A percentile compares a stretch with the other conserved stretches of the same genome.
phyloP scores from a whole-genome alignment of 2,797 vertebrate genomes.

The Synaphobranchus kaupii region DNA sequence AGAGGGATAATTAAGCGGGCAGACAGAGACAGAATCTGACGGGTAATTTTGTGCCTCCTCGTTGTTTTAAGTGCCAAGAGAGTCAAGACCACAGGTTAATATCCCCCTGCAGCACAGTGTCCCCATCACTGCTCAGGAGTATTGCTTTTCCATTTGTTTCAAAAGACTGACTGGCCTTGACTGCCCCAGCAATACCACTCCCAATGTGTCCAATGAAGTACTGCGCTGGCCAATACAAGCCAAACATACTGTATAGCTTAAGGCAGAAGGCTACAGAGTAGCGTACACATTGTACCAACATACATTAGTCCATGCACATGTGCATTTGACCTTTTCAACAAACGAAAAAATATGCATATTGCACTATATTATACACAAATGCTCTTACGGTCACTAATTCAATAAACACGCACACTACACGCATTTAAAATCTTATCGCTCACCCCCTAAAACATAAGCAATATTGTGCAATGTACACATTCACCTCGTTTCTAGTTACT shows the following conservation, averaged over 20 bases:
- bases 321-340: not conserved
- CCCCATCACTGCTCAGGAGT: not conserved
- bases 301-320: not conserved
- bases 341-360: not conserved
- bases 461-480: not conserved
- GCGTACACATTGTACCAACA: not conserved
- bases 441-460: not conserved
- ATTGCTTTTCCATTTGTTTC: not conserved
- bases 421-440: not conserved
- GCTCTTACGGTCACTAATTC: not conserved
- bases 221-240: not conserved
- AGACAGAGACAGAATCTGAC: not conserved
- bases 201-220: not conserved
- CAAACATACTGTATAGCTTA: not conserved
- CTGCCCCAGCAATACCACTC: not conserved
- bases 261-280: not conserved
- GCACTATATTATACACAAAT: not conserved
- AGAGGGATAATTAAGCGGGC: not conserved
- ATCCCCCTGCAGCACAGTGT: not conserved
- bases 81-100: not conserved
- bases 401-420: not conserved
- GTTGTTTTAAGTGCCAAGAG: not conserved
- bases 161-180: not conserved
- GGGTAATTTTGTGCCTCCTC: not conserved
- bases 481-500: not conserved